These are phyloP conservation scores for Drosophila tsacasi DNA, from an alignment of 1,140 invertebrate genomes.

Conservation along the genomic window DNA sequence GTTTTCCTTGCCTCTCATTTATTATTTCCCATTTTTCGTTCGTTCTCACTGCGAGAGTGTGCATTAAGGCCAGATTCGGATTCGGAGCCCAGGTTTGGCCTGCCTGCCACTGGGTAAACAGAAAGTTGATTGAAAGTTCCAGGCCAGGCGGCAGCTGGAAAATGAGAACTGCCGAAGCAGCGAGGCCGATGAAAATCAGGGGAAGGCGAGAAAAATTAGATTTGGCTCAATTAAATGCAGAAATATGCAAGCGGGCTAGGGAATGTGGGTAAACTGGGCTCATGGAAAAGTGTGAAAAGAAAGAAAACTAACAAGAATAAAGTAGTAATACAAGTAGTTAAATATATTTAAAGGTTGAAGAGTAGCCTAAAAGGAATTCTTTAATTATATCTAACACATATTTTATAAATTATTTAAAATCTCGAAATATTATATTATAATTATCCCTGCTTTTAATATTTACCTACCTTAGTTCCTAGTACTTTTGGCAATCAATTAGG, in stretches of 20 bases:
- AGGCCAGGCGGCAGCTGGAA: constrained; percentile 48
- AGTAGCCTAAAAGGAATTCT: background rate
- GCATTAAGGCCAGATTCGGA: constrained; percentile 12
- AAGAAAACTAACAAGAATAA: background rate
- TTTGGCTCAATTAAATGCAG: constrained; percentile 28
- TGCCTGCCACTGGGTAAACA: constrained; percentile 64
- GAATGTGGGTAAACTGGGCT: constrained; percentile 5
- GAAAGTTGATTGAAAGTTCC: constrained; percentile 81
- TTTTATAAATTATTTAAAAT: background rate
- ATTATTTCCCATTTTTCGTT: background rate
- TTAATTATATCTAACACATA: background rate
- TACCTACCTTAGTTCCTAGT: background rate
- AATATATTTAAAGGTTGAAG: background rate
- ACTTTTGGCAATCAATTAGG: constrained; percentile 3
- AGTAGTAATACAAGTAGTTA: background rate
- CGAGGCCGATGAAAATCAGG: constrained; percentile 21
- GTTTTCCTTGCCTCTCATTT: constrained; percentile 53
- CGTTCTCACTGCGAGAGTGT: constrained; percentile 17
- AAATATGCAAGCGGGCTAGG: constrained; percentile 11
- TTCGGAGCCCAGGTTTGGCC: constrained; percentile 29
- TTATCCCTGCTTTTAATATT: background rate
- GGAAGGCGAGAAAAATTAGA: constrained; percentile 18
- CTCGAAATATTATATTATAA: background rate
- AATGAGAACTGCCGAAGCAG: constrained; percentile 37
- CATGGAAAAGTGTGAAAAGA: background rate